Base-by-base conservation (phyloP, 2,888 invertebrate species). In the Syrphus vitripennis region DNA sequence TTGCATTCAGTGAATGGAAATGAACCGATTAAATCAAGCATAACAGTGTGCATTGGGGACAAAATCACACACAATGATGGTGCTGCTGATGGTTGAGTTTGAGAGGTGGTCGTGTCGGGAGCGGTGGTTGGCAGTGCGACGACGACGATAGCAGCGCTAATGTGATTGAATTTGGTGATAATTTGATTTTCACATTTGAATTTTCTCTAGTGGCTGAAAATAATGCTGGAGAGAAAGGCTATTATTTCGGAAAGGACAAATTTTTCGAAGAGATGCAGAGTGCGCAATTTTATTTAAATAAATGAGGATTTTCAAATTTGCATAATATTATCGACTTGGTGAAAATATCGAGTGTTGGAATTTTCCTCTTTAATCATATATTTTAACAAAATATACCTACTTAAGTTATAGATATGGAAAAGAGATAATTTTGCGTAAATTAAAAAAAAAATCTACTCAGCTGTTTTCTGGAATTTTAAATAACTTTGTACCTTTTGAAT, bases 121-220 rank as follows among this genome's bases (percentile, higher is more conserved):
- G 24, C 0, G 24, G 24, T 2, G 5, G 1, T 0, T 0, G 34
- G 9, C 0, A 3, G 10, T 0, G 34, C 12, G 7, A 2, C 34
- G 12, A 2, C 7, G 34, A 12, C 6, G 7, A 40, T 6, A 26
- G 53, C 45, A 9, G 19, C 37, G 29, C 24, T 55, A 72, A 78
- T 78, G 69, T 48, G 57, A 83, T 83, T 83, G 78, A 48, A 48
- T 74, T 69, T 74, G 37, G 59, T 42, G 71, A 63, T 69, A 69
- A 78, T 74, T 74, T 78, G 34, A 55, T 74, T 74, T 48, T 63
- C 42, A 67, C 19, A 9, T 50, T 59, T 48, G 48, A 48, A 14
- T 67, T 48, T 50, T 29, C 50, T 24, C 48, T 12, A 4, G 12
- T 34, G 34, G 4, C 16, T 34, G 67, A 67, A 48, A 24, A 67